These are phyloP conservation scores for Talpa occidentalis DNA, from an alignment of 2,113 vertebrate genomes.

Conservation along the genomic window DNA sequence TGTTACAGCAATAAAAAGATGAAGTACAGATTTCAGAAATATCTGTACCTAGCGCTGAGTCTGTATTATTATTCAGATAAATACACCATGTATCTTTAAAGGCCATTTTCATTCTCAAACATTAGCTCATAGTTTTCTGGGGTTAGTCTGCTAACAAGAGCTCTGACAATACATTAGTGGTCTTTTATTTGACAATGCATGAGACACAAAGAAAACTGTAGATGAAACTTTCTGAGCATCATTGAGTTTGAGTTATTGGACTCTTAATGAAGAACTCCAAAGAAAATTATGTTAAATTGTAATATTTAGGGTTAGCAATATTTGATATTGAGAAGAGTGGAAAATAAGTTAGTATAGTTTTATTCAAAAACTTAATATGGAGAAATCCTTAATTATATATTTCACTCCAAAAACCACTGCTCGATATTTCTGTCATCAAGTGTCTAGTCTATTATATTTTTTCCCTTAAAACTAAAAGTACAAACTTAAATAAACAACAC, in stretches of 20 bases:
- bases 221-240: slow-evolving; percentile 47
- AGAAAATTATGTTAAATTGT: slow-evolving; percentile 36
- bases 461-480: neutral
- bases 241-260: neutral
- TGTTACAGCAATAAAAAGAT: slow-evolving; percentile 79
- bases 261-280: neutral
- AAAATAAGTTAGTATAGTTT: slow-evolving; percentile 54
- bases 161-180: neutral
- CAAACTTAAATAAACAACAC: neutral
- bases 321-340: slow-evolving; percentile 49
- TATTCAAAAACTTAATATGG: slow-evolving; percentile 41
- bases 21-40: slow-evolving; percentile 62
- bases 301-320: slow-evolving; percentile 48
- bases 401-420: neutral
- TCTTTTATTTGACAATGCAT: neutral
- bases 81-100: slow-evolving; percentile 64
- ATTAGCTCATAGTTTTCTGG: slow-evolving; percentile 29
- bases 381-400: neutral
- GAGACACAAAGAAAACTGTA: neutral
- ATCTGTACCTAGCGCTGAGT: slow-evolving; percentile 73
- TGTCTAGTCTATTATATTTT: neutral
- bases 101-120: slow-evolving; percentile 64
- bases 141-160: slow-evolving; percentile 51
- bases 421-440: neutral
- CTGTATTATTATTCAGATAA: slow-evolving; percentile 76